Base-by-base conservation (phyloP, 1,140 invertebrate genomes). In the Mizuhopecten yessoensis region DNA sequence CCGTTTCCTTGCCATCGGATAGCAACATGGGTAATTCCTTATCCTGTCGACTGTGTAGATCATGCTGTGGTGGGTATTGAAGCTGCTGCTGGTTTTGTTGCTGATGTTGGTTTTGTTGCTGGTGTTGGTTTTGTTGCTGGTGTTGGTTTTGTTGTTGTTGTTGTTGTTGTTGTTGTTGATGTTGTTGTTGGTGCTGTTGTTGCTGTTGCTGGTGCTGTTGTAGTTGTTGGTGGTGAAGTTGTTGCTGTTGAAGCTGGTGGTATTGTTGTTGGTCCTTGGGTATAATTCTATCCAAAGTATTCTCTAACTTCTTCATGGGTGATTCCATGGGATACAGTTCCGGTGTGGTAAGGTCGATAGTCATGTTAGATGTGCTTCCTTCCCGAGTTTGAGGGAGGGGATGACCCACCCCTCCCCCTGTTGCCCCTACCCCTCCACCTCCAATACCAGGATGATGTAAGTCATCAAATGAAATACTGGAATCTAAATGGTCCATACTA, bases 201-300 rank as follows among this genome's bases (percentile, higher is more conserved):
- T 91, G 89, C 33, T 87, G 34, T 45, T 93, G 87, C 29, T 89
- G 45, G n/a, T 89, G n/a, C 42, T 88, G 34, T 91, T 91, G 15
- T 89, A 45, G 34, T 86, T 36, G 87, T 90, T 89, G 17, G 34
- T 33, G 33, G 86, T 89, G 57, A 29, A 45, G 36, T 36, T 57
- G 91, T 88, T 34, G 36, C 39, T 86, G 86, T 42, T 33, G 34
- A 86, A 89, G 36, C 88, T 11, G 86, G 17, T 23, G 91, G 57
- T 49, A 91, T 94, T 34, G 92, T 89, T 87, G 57, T 75, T 75
- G 57, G n/a, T 95, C 95, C 87, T 95, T 94, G 75, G 93, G 93
- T 34, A 95, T 94, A 88, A 96, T 92, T 91, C 90, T 96, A 86
- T 96, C 95, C 33, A 96, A 89, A 57, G 93, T 95, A 57, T 96